Conservation (phyloP, 2,113 vertebrate genomes). For the Malaclemys terrapin region DNA sequence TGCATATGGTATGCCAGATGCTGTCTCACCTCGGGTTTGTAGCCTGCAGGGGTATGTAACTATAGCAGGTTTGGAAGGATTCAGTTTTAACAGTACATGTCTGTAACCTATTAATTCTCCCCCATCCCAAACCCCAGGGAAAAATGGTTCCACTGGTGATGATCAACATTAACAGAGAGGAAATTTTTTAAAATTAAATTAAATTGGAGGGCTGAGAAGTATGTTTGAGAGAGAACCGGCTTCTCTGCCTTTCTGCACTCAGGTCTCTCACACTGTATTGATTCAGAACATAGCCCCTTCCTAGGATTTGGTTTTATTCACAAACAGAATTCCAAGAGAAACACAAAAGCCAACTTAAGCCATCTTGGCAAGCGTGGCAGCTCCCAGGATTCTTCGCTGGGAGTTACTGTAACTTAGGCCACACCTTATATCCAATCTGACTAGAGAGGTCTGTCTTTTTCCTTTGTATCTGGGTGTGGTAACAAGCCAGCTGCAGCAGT, state of each 20-base stretch:
- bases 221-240: not conserved
- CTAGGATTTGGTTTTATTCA: not conserved
- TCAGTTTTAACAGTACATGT: not conserved
- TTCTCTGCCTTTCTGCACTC: not conserved
- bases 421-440: not conserved
- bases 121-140: not conserved
- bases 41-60: not conserved
- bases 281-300: not conserved
- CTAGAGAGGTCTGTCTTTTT: not conserved
- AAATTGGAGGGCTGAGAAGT: not conserved
- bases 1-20: not conserved
- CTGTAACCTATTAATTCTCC: not conserved
- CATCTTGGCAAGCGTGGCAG: not conserved
- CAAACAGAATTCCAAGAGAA: not conserved
- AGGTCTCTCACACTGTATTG: not conserved
- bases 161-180: not conserved
- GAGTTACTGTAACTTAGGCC: not conserved
- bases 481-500: not conserved
- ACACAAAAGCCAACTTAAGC: not conserved
- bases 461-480: not conserved
- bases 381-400: not conserved
- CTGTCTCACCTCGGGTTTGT: not conserved
- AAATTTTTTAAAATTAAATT: not conserved
- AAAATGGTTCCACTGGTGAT: not conserved
- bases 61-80: not conserved